phyloP scores from a whole-genome alignment of 2,888 invertebrate species.

The Drosophila neotestacea region DNA sequence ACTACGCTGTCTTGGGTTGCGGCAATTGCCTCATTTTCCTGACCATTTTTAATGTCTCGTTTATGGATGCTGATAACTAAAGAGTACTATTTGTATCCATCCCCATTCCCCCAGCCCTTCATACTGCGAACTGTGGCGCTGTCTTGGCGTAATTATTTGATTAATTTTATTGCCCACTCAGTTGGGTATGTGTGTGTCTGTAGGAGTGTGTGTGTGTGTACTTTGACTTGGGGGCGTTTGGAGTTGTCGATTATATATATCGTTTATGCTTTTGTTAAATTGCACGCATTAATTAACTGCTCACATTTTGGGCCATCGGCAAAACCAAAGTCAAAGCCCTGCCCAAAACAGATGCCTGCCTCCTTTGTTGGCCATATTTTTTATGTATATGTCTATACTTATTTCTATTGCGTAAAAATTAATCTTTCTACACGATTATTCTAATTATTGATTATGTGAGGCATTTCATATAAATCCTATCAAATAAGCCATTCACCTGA shows the following conservation, averaged over 20 bases:
- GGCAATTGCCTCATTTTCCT: slow-evolving; percentile 53
- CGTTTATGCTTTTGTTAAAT: slow-evolving; percentile 79
- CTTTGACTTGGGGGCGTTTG: slow-evolving; percentile 21
- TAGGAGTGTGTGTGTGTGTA: slow-evolving; percentile 10
- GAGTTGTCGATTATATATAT: slow-evolving; percentile 67
- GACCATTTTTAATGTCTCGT: slow-evolving; percentile 74
- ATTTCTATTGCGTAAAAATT: slow-evolving; percentile 63
- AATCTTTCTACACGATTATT: slow-evolving; percentile 62
- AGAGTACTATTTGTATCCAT: slow-evolving; percentile 35
- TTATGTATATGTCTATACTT: slow-evolving; percentile 35
- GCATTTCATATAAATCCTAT: slow-evolving; percentile 51
- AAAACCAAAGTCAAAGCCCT: slow-evolving; percentile 38
- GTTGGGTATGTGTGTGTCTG: slow-evolving; percentile 16
- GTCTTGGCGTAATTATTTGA: slow-evolving; percentile 73
- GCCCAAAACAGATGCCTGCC: slow-evolving; percentile 36
- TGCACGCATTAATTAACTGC: slow-evolving; percentile 76
- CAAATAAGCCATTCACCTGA: slow-evolving; percentile 29
- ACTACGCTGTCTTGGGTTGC: slow-evolving; percentile 6
- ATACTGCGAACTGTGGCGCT: slow-evolving; percentile 21
- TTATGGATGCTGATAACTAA: slow-evolving; percentile 74
- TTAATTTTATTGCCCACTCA: slow-evolving; percentile 75
- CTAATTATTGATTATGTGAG: slow-evolving; percentile 59
- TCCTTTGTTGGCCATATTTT: slow-evolving; percentile 1
- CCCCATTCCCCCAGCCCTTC: background rate
- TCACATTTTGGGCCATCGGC: slow-evolving; percentile 14